Base-by-base conservation (phyloP, 2,113 vertebrate species). In the Ictidomys tridecemlineatus region DNA sequence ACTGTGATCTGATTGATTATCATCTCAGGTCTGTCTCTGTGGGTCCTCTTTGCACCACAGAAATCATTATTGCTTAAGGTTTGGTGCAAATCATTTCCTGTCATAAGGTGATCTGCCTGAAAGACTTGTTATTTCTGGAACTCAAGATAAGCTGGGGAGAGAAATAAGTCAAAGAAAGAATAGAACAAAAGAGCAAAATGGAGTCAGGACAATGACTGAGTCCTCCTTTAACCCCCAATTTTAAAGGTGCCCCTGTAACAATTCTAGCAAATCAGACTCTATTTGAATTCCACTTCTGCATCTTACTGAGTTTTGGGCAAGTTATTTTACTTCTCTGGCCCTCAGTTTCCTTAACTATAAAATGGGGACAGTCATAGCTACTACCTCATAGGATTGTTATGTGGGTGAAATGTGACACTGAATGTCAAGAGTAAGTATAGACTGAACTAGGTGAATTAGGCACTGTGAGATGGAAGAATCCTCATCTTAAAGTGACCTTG, bases 341-440 rank as follows among this genome's bases (percentile, higher is more conserved):
- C 65, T 95, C n/a, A 48, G 61, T 95, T 89, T 92, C 65, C 80
- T 95, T 89, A 53, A 51, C 92, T 97, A 69, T 91, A 94, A 96
- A 95, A 92, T 96, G 56, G 39, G 53, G 45, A 88, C 61, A 94
- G 61, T 92, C 67, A 76, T 51, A 89, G 76, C 48, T 61, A 67
- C 22, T 72, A 51, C 42, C 26, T 93, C 24, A 61, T 56, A 69
- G 45, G 30, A 69, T 69, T 53, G 34, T 90, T 89, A 85, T 63
- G 39, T 14, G 22, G 48, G 12, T 69, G 76, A 95, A 86, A 85
- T 14, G 22, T 58, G 73, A 93, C n/a, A 69, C 48, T 65, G n/a
- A 70, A 80, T 69, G 28, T 58, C 65, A 73, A 94, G 67, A 69
- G 26, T 22, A 9, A 32, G 42, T 78, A 42, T 39, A 34, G 26